Conservation (phyloP, 2,797 vertebrate genomes). For the Danionella dracula region DNA sequence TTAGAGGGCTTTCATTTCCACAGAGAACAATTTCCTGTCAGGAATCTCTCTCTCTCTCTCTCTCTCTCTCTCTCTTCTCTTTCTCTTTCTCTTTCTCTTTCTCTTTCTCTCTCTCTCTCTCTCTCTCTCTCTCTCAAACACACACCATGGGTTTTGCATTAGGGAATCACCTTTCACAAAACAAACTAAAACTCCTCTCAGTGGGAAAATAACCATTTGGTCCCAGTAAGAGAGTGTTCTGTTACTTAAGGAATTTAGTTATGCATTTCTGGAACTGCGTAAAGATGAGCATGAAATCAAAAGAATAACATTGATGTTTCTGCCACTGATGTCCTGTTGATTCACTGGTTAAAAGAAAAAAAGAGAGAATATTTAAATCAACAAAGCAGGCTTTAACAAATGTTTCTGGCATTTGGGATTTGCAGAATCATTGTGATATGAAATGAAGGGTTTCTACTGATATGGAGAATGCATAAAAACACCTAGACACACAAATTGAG, state of each 20-base stretch:
- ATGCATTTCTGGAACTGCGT: slow-evolving; percentile 1
- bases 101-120: no score
- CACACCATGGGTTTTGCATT: slow-evolving; percentile 31
- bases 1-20: slow-evolving; percentile 50
- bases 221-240: slow-evolving; percentile 38
- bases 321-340: neutral
- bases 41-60: slow-evolving; percentile 31
- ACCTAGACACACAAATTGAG: neutral
- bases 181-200: slow-evolving; percentile 39
- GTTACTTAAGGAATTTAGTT: slow-evolving; percentile 21
- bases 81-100: no score
- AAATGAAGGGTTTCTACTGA: slow-evolving; percentile 11
- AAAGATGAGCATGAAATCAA: slow-evolving; percentile 13
- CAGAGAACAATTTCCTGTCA: slow-evolving; percentile 52
- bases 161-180: slow-evolving; percentile 39
- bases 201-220: slow-evolving; percentile 41
- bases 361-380: neutral
- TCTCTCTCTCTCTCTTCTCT: no score
- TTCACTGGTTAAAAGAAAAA: neutral
- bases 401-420: neutral
- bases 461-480: neutral
- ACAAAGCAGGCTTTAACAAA: neutral
- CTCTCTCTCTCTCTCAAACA: slow-evolving; percentile 34
- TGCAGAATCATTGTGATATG: neutral
- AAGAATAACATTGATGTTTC: slow-evolving; percentile 16